A percentile compares a stretch with the other conserved stretches of the same genome.
Conservation (phyloP, 1,140 invertebrate genomes). For the Papilio glaucus region DNA sequence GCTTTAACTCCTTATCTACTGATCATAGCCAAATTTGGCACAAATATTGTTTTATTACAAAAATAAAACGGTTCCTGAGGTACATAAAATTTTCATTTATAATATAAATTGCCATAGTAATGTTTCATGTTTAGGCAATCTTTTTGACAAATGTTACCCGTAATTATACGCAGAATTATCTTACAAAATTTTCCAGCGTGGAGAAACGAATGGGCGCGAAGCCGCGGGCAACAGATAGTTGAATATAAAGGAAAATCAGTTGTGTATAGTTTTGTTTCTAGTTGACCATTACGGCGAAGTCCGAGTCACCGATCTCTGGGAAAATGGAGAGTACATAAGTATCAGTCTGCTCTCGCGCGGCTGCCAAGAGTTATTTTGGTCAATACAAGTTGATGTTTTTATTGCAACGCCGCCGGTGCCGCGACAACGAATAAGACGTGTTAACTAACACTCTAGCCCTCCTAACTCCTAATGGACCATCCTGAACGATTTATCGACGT, state of each 20-base stretch:
- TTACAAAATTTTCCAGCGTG: too few species aligned
- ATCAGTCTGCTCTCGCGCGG: slow-evolving; percentile 62
- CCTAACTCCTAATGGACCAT: slow-evolving; percentile 69
- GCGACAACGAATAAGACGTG: slow-evolving; percentile 68
- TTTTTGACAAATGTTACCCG: too few species aligned
- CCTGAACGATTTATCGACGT: slow-evolving; percentile 74
- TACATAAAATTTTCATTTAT: too few species aligned
- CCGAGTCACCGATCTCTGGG: slow-evolving; percentile 46
- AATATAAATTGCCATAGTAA: too few species aligned
- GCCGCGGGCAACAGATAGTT: too few species aligned
- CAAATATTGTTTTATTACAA: too few species aligned
- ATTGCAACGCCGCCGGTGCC: slow-evolving; percentile 69
- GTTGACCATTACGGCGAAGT: slow-evolving; percentile 38
- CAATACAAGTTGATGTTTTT: slow-evolving; percentile 78
- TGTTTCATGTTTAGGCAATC: too few species aligned
- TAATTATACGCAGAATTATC: too few species aligned
- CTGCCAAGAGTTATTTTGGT: slow-evolving; percentile 81
- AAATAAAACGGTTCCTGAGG: too few species aligned
- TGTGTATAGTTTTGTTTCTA: slow-evolving; percentile 27
- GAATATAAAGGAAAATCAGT: background rate
- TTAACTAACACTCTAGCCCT: slow-evolving; percentile 70
- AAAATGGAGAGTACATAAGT: slow-evolving; percentile 58
- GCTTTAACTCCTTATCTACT: too few species aligned
- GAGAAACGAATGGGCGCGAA: too few species aligned
- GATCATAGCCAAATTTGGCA: too few species aligned